Conservation (phyloP, 2,113 vertebrate species). For the Recurvirostra avosetta region DNA sequence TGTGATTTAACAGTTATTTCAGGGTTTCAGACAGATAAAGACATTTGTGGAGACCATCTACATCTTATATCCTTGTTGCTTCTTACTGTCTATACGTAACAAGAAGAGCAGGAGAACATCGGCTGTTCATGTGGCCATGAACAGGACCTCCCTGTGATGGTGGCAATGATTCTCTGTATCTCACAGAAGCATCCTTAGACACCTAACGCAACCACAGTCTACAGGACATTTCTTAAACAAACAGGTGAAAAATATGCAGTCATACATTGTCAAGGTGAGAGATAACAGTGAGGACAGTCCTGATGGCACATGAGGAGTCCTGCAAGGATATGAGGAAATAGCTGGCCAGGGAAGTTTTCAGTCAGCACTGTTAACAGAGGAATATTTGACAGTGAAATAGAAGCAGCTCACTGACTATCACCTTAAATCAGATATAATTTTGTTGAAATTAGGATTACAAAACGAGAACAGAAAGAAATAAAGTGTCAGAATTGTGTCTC, state of each 20-base stretch:
- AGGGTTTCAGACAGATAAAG: neutral
- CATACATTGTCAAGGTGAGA: neutral
- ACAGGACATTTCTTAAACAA: neutral
- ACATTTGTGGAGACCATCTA: neutral
- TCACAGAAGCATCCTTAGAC: neutral
- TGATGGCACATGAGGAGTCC: neutral
- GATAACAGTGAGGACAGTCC: neutral
- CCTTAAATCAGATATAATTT: neutral
- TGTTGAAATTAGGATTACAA: neutral
- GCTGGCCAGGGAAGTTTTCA: neutral
- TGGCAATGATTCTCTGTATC: neutral
- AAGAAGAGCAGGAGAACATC: neutral
- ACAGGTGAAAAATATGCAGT: neutral
- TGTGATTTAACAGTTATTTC: neutral
- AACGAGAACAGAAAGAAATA: neutral
- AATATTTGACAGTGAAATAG: neutral
- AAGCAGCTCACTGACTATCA: neutral
- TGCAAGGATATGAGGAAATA: neutral
- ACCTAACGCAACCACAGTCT: neutral
- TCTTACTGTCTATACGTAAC: neutral
- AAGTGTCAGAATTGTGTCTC: neutral
- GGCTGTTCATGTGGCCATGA: neutral
- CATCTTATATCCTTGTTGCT: neutral
- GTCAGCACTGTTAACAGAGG: neutral
- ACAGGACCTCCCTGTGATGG: neutral